phyloP scores from a whole-genome alignment of 2,113 vertebrate genomes.

The Amblyopsis rosae region DNA sequence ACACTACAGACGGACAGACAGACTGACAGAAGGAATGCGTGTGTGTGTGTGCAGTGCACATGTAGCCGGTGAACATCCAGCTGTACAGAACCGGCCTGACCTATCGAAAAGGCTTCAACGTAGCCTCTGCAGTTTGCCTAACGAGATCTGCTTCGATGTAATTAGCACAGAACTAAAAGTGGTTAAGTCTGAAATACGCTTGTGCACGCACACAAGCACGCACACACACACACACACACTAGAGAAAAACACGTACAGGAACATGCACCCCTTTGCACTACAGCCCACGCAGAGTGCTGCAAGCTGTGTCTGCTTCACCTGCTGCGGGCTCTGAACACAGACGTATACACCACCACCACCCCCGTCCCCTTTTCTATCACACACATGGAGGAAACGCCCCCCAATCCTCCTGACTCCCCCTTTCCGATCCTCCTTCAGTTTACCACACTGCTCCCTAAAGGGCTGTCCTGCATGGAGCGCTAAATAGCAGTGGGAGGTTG shows the following conservation, averaged over 20 bases:
- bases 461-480: slow-evolving; percentile 22
- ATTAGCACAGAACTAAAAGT: no score
- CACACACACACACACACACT: slow-evolving; percentile 19
- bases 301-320: slow-evolving; percentile 39
- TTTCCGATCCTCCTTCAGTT: neutral
- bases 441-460: slow-evolving; percentile 13
- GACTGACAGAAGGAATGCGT: neutral
- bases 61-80: no score
- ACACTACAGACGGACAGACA: neutral
- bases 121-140: no score
- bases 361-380: neutral
- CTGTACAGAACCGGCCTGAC: no score
- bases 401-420: no score
- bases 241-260: no score
- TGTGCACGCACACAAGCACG: no score
- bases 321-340: slow-evolving; percentile 28
- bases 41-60: no score
- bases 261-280: slow-evolving; percentile 41
- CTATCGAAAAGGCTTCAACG: no score
- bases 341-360: slow-evolving; percentile 22
- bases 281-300: slow-evolving; percentile 35
- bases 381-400: no score
- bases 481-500: slow-evolving; percentile 12
- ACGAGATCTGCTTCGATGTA: no score
- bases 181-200: no score